Base-by-base conservation (phyloP, 2,797 vertebrate genomes). In the Apodemus agrarius region DNA sequence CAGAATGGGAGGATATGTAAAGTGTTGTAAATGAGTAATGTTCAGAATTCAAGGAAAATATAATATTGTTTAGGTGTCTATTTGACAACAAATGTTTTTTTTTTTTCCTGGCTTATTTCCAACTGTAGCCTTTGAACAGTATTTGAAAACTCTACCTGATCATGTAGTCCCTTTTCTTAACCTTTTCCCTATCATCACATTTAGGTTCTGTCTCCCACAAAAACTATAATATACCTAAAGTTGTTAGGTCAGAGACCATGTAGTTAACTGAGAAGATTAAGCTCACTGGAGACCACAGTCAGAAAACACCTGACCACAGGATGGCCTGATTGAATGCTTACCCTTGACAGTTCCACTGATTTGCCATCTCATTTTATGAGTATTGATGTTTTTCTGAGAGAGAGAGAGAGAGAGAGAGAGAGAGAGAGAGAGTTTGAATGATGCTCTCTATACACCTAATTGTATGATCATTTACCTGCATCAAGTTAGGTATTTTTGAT, bases 21-120 rank as follows among this genome's bases (percentile, higher is more conserved):
- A 95, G 72, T 57, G 90, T 57, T 96, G 91, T 92, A 98, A 97
- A 94, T 34, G 90, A 97, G 57, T 83, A 94, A 63, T 26, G 90
- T 87, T 96, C 40, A 67, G 72, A 83, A 76, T 78, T 12, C 3
- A 34, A 49, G 24, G 37, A 79, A 78, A 65, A 12, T 8, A 22
- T 54, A 63, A 13, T 52, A 59, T 40, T 59, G 16, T 19, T 89
- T 79, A 24, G 4, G 80, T 49, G 6, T 34, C 67, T 65, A n/a
- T 14, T 46, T 95, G n/a, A 75, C 97, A 98, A 63, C 0, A 93
- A 92, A 94, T n/a, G 61, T 52, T 52, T 52, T 91, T 8, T 92
- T 92, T 98, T 87, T 80, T 85, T 34, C 31, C 63, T 17, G 13
- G 5, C 22, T 82, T 97, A 97, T 61, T 79, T 89, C 34, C 43